Evolutionary conservation across 2,888 invertebrate genomes (phyloP).

Genomic region (Poecilobothrus nobilitatus): DNA sequence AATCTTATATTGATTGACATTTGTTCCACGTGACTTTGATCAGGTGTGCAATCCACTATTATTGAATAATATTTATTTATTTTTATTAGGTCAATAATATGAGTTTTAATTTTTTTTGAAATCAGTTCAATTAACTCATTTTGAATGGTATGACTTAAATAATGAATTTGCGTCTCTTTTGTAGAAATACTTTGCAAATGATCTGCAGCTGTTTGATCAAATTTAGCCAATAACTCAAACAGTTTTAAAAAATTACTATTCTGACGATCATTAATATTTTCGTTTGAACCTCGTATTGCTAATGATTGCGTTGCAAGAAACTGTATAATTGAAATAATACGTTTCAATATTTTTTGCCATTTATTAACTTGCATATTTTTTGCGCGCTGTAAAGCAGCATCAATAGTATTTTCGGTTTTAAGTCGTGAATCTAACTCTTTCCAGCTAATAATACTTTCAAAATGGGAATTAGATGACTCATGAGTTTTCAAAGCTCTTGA

Average conservation of each 20-base stretch:
- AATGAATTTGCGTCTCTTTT: slow-evolving; percentile 8
- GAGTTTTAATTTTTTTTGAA: slow-evolving; percentile 7
- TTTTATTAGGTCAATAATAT: slow-evolving; percentile 11
- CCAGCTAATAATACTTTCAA: too few relatives aligned
- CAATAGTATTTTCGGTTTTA: too few relatives aligned
- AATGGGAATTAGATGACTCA: neutral
- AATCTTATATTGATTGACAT: slow-evolving; percentile 8
- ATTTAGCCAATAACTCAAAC: slow-evolving; percentile 5
- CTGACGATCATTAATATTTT: too few relatives aligned
- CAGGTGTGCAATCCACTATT: slow-evolving; percentile 10
- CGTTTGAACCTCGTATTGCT: too few relatives aligned
- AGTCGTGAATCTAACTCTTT: too few relatives aligned
- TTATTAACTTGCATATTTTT: too few relatives aligned
- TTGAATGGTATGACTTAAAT: slow-evolving; percentile 7
- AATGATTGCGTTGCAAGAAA: too few relatives aligned
- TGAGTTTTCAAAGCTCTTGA: slow-evolving; percentile 1
- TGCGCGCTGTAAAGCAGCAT: too few relatives aligned
- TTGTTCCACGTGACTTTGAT: slow-evolving; percentile 10
- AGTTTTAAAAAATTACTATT: too few relatives aligned
- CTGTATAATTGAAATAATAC: too few relatives aligned
- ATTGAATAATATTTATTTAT: slow-evolving; percentile 5
- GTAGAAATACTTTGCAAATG: slow-evolving; percentile 7
- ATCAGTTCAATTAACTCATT: slow-evolving; percentile 7
- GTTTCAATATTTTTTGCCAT: too few relatives aligned
- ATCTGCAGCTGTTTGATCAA: slow-evolving; percentile 3